A percentile compares a stretch with the other conserved stretches of the same genome.
Conservation (phyloP, 2,113 vertebrate genomes). For the Thinocorus orbignyianus region DNA sequence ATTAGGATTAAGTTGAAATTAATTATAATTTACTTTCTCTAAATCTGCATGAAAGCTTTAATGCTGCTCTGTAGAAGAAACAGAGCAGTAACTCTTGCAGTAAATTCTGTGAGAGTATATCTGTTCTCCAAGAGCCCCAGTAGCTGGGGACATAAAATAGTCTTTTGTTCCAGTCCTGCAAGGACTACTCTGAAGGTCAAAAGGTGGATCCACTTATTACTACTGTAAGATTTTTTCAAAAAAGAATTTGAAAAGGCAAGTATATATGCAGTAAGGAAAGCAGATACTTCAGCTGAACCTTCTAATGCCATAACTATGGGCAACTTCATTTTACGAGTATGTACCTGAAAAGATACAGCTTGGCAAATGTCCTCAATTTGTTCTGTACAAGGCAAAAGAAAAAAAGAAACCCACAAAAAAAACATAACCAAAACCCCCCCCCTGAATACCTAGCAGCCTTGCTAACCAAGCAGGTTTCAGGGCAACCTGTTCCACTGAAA, state of each 20-base stretch:
- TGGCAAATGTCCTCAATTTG: not conserved
- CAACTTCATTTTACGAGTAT: not conserved
- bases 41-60: not conserved
- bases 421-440: not conserved
- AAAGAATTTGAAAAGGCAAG: not conserved
- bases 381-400: not conserved
- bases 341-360: not conserved
- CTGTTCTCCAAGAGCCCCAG: not conserved
- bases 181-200: not conserved
- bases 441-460: not conserved
- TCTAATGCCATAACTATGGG: not conserved
- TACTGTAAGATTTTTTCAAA: not conserved
- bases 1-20: not conserved
- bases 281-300: not conserved
- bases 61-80: not conserved
- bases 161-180: not conserved
- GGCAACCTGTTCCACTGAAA: not conserved
- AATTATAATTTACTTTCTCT: not conserved
- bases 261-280: not conserved
- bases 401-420: not conserved
- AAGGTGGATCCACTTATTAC: not conserved
- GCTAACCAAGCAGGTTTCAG: not conserved
- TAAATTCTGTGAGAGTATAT: not conserved
- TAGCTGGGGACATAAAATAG: not conserved
- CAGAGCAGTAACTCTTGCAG: not conserved